These are phyloP conservation scores for Esperia sulphurella DNA, from an alignment of 2,888 invertebrate species.

Conservation along the genomic window DNA sequence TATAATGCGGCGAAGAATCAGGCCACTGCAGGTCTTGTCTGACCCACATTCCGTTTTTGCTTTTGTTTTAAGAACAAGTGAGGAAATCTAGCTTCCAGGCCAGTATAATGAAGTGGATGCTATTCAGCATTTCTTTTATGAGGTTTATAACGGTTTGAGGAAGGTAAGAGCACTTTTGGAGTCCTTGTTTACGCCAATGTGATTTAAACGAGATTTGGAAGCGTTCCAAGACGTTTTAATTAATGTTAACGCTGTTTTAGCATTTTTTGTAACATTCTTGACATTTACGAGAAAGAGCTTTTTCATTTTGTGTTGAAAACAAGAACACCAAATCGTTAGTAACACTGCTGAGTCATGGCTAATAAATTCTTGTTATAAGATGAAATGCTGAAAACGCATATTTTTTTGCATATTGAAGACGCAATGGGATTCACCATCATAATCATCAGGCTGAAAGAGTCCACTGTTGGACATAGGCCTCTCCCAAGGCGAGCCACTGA, in stretches of 20 bases:
- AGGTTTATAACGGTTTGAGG: not conserved
- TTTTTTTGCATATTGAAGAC: too few relatives aligned
- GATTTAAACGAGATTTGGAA: not conserved
- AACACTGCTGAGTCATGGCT: too few relatives aligned
- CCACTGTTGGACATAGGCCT: too few relatives aligned
- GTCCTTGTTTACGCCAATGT: not conserved
- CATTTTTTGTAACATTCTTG: not conserved
- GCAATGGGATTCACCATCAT: too few relatives aligned
- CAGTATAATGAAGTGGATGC: constrained; percentile 17
- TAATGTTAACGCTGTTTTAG: not conserved
- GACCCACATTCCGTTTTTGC: constrained; percentile 52
- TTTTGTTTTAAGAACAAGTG: constrained; percentile 37
- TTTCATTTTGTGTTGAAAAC: too few relatives aligned
- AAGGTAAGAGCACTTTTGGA: not conserved
- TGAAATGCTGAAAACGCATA: too few relatives aligned
- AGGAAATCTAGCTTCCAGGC: constrained; percentile 42
- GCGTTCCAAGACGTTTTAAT: not conserved
- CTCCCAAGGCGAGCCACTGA: too few relatives aligned
- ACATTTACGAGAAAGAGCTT: not conserved
- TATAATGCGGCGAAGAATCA: constrained; percentile 48
- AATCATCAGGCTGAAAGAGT: too few relatives aligned
- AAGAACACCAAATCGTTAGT: too few relatives aligned
- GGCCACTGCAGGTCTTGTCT: constrained; percentile 66
- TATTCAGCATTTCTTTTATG: not conserved
- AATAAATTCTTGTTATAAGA: too few relatives aligned